Evolutionary conservation across 1,140 invertebrate genomes (phyloP).

Genomic region (Sarcophaga bullata): DNA sequence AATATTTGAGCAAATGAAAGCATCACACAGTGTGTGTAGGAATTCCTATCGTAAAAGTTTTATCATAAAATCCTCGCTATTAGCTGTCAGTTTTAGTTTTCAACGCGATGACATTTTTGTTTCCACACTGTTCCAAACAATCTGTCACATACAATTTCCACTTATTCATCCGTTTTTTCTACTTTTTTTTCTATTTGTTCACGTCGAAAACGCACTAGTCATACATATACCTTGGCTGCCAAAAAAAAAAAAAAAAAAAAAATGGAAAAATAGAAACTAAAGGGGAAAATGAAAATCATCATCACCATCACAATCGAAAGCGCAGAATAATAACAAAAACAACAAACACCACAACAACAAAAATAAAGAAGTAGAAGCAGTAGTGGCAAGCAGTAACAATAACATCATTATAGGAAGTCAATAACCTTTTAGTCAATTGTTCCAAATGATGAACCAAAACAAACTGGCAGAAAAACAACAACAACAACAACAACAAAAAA

Average conservation of each 20-base stretch:
- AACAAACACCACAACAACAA: too few relatives aligned
- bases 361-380: too few relatives aligned
- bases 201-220: background rate
- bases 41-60: background rate
- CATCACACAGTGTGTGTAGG: background rate
- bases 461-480: background rate
- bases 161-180: background rate
- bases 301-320: background rate
- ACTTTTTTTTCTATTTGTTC: background rate
- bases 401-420: conserved; percentile 22
- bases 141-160: conserved; percentile 14
- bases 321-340: background rate
- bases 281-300: background rate
- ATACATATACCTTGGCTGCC: background rate
- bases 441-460: conserved; percentile 12
- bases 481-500: background rate
- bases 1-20: background rate
- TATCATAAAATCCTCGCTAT: conserved; percentile 2
- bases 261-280: background rate
- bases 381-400: background rate
- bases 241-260: background rate
- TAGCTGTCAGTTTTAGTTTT: background rate
- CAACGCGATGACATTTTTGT: background rate
- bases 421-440: conserved; percentile 16
- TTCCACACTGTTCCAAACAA: background rate